Base-by-base conservation (phyloP, 2,797 vertebrate genomes). In the Darevskia nairensis region DNA sequence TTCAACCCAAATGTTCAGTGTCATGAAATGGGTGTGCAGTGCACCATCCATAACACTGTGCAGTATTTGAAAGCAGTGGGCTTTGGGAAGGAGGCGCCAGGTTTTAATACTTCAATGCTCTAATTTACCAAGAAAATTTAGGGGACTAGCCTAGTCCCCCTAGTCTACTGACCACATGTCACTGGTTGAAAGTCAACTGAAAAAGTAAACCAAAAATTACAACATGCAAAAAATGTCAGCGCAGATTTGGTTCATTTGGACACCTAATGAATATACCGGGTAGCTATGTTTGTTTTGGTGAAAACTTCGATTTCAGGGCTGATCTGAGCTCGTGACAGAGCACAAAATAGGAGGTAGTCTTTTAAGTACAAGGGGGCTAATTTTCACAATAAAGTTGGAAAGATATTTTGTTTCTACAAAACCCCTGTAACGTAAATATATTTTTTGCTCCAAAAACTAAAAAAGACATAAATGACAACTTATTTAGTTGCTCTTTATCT, bases 341-440 rank as follows among this genome's bases (percentile, higher is more conserved):
- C 4, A 80, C 39, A 71, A 77, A 19, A 61, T n/a, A 80, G 66
- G 13, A 74, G 41, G n/a, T 17, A 19, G 44, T 81, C 25, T 79
- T 66, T 88, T 69, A 79, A n/a, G 17, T 72, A 29, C 50, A 32
- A 21, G n/a, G 46, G n/a, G 23, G 19, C 39, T 69, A 88, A 13
- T 80, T 35, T 9, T 25, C 29, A 93, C 76, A 64, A 32, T 25
- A 6, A 81, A 71, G 50, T 25, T 82, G 80, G 2, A 50, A 50
- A 78, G 6, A 21, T 86, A 88, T 61, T 84, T 25, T 0, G 32
- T 15, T 13, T 32, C 68, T 91, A 88, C 19, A 55, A 92, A 85
- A 41, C 66, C 3, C 82, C 81, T 89, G 64, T n/a, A 93, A 90
- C 13, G 8, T 90, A 89, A 55, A 21, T 13, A 78, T 61, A 13